Conservation (phyloP, 2,888 invertebrate species). For the Oasisia sp. region DNA sequence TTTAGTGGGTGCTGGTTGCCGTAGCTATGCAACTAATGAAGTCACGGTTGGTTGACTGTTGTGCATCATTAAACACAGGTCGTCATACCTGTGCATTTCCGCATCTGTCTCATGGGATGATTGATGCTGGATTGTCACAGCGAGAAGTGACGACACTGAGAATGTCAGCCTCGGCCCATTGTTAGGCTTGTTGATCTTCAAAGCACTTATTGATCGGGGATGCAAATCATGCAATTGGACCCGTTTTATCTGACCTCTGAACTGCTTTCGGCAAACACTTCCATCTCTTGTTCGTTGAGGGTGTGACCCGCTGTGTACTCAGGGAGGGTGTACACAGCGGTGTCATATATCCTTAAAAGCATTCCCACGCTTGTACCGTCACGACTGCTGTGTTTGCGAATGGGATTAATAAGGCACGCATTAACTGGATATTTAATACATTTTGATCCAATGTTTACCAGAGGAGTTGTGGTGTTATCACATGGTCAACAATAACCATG, state of each 20-base stretch:
- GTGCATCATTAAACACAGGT: neutral
- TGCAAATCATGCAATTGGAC: neutral
- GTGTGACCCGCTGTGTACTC: neutral
- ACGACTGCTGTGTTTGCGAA: neutral
- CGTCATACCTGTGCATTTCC: slow-evolving; percentile 11
- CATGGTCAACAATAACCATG: neutral
- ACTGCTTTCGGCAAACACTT: neutral
- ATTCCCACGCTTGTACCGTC: neutral
- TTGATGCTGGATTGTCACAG: neutral
- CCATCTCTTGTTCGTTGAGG: neutral
- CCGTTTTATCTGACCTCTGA: neutral
- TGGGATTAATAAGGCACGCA: neutral
- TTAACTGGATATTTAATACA: slow-evolving; percentile 4
- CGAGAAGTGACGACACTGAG: neutral
- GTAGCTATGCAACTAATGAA: slow-evolving; percentile 11
- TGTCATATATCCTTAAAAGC: slow-evolving; percentile 10
- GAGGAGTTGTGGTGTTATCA: neutral
- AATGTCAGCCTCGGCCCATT: neutral
- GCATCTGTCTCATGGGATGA: neutral
- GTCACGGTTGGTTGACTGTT: neutral
- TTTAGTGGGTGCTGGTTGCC: neutral
- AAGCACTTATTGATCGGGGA: slow-evolving; percentile 7
- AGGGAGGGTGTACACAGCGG: neutral
- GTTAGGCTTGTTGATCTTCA: slow-evolving; percentile 12
- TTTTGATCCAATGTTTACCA: slow-evolving; percentile 8